Evolutionary conservation across 2,888 invertebrate genomes (phyloP), one percentile per base, ranked within the genome.

Genomic region (Helobdella robusta): DNA sequence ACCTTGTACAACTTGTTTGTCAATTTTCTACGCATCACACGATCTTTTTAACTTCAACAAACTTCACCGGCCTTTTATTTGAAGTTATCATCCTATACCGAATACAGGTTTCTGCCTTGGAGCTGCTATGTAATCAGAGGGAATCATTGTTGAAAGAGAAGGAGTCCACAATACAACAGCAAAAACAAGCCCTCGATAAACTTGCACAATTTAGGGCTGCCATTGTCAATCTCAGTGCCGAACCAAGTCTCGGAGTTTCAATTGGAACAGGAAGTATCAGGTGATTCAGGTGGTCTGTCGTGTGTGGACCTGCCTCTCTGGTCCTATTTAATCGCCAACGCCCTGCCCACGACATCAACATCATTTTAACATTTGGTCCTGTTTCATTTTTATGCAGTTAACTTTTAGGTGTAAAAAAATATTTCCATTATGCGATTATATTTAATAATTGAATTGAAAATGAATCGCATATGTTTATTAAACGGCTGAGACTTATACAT

Each of bases 231-330:
- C 81, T 97, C 97, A 82, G 97, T 94, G 65, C 94, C 94, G 70
- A 73, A 97, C 95, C 92, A 97, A 94, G 80, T 93, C 97, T 97
- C 59, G 95, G 95, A 36, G 97, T 95, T n/a, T n/a, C n/a, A n/a
- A n/a, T n/a, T n/a, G 88, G 88, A 81, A 97, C 97, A 84, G 97
- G 92, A 81, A 97, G 97, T 73, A 97, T 89, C 73, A 97, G 87
- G 64, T 94, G 92, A 66, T 97, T 94, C 70, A 97, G 97, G 76
- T 97, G 95, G 80, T 97, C 97, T 74, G 85, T 85, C 75, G 97
- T 95, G 82, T 98, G 97, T 68, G 97, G 85, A 80, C 97, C 97
- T 74, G 11, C 44, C 44, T 40, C n/a, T 40, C 11, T 15, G 44
- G n/a, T 40, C 44, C 11, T 40, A 11, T 40, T 15, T 15, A 15